Conservation (phyloP, 2,113 vertebrate species). For the Pyxicephalus adspersus region DNA sequence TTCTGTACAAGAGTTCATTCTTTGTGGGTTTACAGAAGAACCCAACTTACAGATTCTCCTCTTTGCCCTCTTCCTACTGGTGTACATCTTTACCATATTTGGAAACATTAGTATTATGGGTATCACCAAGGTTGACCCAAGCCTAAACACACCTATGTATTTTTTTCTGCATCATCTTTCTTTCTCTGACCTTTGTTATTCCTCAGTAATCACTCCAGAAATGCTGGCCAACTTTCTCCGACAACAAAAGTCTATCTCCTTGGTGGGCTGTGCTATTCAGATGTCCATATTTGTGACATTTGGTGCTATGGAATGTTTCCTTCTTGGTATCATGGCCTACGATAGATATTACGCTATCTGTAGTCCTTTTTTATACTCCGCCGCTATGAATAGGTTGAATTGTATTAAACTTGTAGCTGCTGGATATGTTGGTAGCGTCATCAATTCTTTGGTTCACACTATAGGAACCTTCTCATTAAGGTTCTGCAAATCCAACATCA, state of each 20-base stretch:
- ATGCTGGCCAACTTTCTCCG: background rate
- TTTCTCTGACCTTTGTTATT: background rate
- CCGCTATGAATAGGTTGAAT: background rate
- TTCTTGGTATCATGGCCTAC: conserved; percentile 4
- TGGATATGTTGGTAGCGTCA: background rate
- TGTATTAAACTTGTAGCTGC: background rate
- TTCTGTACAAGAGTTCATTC: background rate
- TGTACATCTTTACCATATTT: background rate
- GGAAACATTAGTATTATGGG: background rate
- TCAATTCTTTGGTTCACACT: background rate
- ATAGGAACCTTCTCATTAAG: background rate
- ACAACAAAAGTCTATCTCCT: background rate
- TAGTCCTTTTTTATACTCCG: background rate
- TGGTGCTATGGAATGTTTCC: conserved; percentile 1
- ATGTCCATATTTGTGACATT: conserved; percentile 5
- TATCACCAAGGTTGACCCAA: background rate
- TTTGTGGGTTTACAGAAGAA: background rate
- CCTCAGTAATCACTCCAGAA: background rate
- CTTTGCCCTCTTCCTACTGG: background rate
- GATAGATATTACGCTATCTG: conserved; percentile 6
- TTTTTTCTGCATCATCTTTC: conserved; percentile 1
- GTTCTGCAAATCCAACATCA: conserved; percentile 9
- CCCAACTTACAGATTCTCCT: background rate
- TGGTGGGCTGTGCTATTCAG: background rate
- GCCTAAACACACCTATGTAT: background rate